phyloP scores from a whole-genome alignment of 2,888 invertebrate genomes.

The Hirtodrosophila alboralis region DNA sequence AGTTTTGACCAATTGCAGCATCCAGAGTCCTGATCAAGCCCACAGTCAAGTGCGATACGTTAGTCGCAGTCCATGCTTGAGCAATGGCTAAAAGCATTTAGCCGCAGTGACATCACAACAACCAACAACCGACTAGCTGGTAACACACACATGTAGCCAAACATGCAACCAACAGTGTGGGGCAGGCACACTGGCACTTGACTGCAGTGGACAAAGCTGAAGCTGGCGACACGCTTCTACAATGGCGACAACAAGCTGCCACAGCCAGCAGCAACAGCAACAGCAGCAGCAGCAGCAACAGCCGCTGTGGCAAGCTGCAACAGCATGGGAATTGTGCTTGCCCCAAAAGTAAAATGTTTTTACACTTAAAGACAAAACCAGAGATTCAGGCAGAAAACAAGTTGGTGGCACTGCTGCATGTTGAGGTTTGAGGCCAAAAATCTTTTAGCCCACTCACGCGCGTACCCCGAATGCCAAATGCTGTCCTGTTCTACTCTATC shows the following conservation, averaged over 20 bases:
- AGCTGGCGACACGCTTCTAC: constrained; percentile 72
- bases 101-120: constrained; percentile 71
- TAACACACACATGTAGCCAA: constrained; percentile 59
- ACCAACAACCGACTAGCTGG: constrained; percentile 60
- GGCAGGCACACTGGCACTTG: constrained; percentile 53
- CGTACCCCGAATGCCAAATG: constrained; percentile 52
- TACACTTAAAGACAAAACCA: constrained; percentile 81
- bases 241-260: constrained; percentile 76
- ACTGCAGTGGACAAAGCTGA: constrained; percentile 59
- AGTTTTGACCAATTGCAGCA: constrained; percentile 55
- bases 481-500: constrained; percentile 18
- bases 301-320: constrained; percentile 15
- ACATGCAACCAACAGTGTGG: constrained; percentile 22
- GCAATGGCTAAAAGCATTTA: constrained; percentile 76
- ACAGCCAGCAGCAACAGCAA: constrained; percentile 14
- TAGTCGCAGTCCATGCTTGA: constrained; percentile 42
- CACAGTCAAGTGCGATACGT: constrained; percentile 4
- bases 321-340: constrained; percentile 53
- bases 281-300: constrained; percentile 11
- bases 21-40: constrained; percentile 3
- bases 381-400: constrained; percentile 64
- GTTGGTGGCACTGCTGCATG: constrained; percentile 39
- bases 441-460: constrained; percentile 63
- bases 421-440: constrained; percentile 45
- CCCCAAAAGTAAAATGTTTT: constrained; percentile 79